phyloP scores from a whole-genome alignment of 1,140 invertebrate species.

The Trinorchestia longiramus region DNA sequence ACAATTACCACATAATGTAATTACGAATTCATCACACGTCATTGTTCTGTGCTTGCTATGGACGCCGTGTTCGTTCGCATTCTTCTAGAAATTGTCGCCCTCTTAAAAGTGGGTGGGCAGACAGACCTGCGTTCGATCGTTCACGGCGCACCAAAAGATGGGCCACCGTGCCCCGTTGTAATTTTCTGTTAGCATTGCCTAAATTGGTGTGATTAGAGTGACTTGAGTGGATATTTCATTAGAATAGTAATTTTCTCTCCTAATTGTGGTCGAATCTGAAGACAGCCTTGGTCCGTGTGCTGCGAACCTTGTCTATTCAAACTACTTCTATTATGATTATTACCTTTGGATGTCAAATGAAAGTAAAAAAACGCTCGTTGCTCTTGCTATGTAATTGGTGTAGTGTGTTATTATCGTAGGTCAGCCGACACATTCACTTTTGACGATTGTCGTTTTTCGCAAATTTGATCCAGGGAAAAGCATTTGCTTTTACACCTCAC shows the following conservation, averaged over 20 bases:
- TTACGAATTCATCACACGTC: constrained; percentile 45
- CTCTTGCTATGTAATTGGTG: constrained; percentile 51
- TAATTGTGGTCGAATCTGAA: constrained; percentile 41
- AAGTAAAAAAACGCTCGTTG: background rate
- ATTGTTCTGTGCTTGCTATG: constrained; percentile 34
- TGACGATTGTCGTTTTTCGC: background rate
- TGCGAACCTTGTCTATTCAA: background rate
- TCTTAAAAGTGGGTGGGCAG: background rate
- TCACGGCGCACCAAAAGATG: constrained; percentile 8
- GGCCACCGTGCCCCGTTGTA: background rate
- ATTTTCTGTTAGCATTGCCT: constrained; percentile 51
- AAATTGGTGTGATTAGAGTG: constrained; percentile 52
- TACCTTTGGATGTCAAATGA: constrained; percentile 34
- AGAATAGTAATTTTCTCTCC: constrained; percentile 48
- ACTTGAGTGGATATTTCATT: constrained; percentile 47
- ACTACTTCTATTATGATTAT: constrained; percentile 9
- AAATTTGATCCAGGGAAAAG: background rate
- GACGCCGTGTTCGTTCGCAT: constrained; percentile 1
- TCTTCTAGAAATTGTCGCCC: background rate
- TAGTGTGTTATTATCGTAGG: constrained; percentile 38
- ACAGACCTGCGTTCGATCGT: background rate
- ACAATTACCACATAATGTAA: constrained; percentile 42
- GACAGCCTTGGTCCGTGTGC: constrained; percentile 40
- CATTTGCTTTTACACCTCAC: background rate
- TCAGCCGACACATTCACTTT: background rate